Conservation (phyloP, 2,113 vertebrate species). For the Cathartes aura region DNA sequence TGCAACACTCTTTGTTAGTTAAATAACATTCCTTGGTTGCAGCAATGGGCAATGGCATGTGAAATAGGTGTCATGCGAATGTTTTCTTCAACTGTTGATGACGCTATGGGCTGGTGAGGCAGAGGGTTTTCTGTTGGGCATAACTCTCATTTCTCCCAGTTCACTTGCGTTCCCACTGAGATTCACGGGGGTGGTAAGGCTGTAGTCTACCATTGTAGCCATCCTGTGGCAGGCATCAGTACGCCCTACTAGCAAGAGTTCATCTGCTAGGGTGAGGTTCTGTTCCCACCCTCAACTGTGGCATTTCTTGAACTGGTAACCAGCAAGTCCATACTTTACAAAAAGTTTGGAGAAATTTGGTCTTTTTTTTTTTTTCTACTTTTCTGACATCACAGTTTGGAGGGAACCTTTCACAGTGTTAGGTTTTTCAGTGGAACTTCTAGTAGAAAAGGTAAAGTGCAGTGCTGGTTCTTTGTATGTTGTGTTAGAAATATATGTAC, state of each 20-base stretch:
- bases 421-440: not conserved
- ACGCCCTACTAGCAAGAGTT: not conserved
- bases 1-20: not conserved
- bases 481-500: not conserved
- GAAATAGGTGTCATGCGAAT: not conserved
- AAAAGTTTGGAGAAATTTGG: fast-evolving
- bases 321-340: not conserved
- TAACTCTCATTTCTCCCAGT: not conserved
- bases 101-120: not conserved
- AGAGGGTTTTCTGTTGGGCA: not conserved
- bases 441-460: not conserved
- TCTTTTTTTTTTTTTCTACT: not conserved
- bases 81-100: not conserved
- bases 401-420: not conserved
- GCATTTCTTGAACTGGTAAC: not conserved
- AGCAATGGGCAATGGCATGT: not conserved
- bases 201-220: not conserved
- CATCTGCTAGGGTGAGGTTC: not conserved
- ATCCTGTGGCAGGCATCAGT: not conserved
- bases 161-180: not conserved
- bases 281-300: not conserved
- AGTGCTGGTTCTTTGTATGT: not conserved
- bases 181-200: not conserved
- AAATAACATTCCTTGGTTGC: not conserved
- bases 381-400: not conserved